Evolutionary conservation across 1,140 invertebrate species (phyloP), one percentile per base, ranked within the genome.

Genomic region (Campodea augens): DNA sequence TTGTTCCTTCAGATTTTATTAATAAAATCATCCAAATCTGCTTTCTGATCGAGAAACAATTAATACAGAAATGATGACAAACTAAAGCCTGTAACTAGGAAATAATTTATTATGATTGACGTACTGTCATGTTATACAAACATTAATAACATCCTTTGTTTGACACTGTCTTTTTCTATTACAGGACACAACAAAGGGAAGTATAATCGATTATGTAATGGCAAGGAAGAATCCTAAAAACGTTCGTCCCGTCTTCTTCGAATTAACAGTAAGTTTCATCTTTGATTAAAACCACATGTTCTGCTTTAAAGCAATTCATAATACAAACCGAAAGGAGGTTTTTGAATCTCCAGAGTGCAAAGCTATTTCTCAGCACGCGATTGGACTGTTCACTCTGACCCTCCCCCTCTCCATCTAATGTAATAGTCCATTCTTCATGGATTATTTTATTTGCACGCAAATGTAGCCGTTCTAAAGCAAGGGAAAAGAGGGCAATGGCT

Each of bases 151-250:
- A n/a, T 15, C 15, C 7, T 32, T 32, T 15, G 13, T 12, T 25
- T 21, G 24, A 7, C 18, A 10, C 10, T 36, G 15, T n/a, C 23
- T 22, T 15, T 39, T 40, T 56, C 54, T 52, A 57, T 65, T 67
- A 45, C 58, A 85, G 81, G 72, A 82, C 55, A 73, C 79, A 18
- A 77, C 79, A 58, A 70, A 78, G 32, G 82, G 82, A 25, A 78
- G 75, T 15, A 81, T 84, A 60, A 63, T 88, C 46, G 82, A 83
- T 56, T 81, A 78, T 53, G 68, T 88, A 44, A 72, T 82, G 32
- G 81, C 77, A 1, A 69, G 74, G 55, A 82, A 83, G 51, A 83
- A 84, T 65, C 73, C 75, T 18, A 66, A 75, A 54, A 77, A 74
- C 51, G 71, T 75, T 45, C 81, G 81, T 55, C 74, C 78, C 37